A percentile compares a stretch with the other conserved stretches of the same genome.
Conservation (phyloP, 2,797 vertebrate genomes). For the Pseudomugil gertrudae region DNA sequence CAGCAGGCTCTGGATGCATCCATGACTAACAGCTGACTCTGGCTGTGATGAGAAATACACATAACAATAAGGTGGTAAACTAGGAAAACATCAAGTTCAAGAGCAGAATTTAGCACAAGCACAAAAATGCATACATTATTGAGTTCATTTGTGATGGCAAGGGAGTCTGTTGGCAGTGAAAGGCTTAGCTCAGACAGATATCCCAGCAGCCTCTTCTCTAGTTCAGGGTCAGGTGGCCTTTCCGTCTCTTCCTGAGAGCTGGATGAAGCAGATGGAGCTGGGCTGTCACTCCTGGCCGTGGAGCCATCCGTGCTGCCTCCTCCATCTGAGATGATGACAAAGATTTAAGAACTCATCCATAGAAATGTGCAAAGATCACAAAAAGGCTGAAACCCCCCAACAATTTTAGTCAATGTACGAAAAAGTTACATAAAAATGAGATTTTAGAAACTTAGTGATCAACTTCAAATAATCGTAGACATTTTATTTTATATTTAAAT, state of each 20-base stretch:
- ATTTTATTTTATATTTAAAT: no score
- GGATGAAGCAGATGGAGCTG: conserved; percentile 77
- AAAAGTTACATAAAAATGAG: no score
- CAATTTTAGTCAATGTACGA: neutral
- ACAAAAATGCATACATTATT: conserved; percentile 82
- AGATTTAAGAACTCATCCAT: neutral
- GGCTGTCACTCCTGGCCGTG: conserved; percentile 88
- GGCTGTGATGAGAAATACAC: conserved; percentile 68
- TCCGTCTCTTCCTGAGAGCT: conserved; percentile 78
- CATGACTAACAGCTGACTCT: conserved; percentile 83
- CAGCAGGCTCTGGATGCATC: conserved; percentile 89
- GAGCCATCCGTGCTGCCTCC: conserved; percentile 78
- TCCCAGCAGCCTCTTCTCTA: conserved; percentile 89
- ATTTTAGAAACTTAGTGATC: no score
- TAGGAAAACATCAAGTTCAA: neutral
- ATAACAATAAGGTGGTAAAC: neutral
- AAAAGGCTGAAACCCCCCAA: neutral
- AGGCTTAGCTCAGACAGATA: conserved; percentile 91
- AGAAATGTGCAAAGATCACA: neutral
- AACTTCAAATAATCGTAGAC: no score
- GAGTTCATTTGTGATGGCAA: conserved; percentile 88
- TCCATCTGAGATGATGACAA: conserved; percentile 74
- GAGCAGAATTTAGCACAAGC: neutral
- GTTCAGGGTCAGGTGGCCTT: conserved; percentile 88
- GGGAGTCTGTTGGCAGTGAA: conserved; percentile 87